Percentiles rank a stretch among this genome's conserved stretches.
These are phyloP conservation scores for Beris chalybata DNA, from an alignment of 2,888 invertebrate genomes.

Conservation along the genomic window DNA sequence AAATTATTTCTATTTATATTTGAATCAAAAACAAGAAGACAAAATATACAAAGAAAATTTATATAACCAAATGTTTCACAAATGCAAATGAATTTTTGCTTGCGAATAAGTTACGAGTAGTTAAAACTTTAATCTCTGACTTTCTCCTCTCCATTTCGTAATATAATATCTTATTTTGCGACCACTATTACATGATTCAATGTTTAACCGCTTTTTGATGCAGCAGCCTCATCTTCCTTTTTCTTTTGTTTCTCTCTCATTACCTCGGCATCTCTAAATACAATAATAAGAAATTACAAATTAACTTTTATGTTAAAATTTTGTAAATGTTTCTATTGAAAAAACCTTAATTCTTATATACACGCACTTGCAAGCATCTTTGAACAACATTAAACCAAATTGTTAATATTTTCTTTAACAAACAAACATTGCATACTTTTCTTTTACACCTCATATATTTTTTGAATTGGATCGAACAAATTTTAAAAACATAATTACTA, in stretches of 20 bases:
- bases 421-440: too few relatives aligned
- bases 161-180: constrained; percentile 18
- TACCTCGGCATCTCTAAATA: constrained; percentile 77
- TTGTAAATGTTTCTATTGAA: too few relatives aligned
- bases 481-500: too few relatives aligned
- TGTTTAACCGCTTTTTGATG: constrained; percentile 13
- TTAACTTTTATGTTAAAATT: too few relatives aligned
- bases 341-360: too few relatives aligned
- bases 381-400: too few relatives aligned
- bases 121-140: constrained; percentile 21
- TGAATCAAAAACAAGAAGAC: constrained; percentile 16
- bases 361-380: too few relatives aligned
- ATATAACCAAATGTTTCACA: constrained; percentile 31
- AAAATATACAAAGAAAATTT: constrained; percentile 32
- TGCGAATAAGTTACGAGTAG: neutral
- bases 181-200: neutral
- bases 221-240: constrained; percentile 62
- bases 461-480: too few relatives aligned
- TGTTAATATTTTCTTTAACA: too few relatives aligned
- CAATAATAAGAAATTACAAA: neutral
- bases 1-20: constrained; percentile 35
- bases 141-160: constrained; percentile 12
- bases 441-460: too few relatives aligned
- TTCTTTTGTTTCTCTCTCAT: constrained; percentile 87
- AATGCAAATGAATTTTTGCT: neutral